Percentiles rank a stretch among this genome's conserved stretches.
Conservation (phyloP, 2,797 vertebrate species). For the Notolabrus celidotus region DNA sequence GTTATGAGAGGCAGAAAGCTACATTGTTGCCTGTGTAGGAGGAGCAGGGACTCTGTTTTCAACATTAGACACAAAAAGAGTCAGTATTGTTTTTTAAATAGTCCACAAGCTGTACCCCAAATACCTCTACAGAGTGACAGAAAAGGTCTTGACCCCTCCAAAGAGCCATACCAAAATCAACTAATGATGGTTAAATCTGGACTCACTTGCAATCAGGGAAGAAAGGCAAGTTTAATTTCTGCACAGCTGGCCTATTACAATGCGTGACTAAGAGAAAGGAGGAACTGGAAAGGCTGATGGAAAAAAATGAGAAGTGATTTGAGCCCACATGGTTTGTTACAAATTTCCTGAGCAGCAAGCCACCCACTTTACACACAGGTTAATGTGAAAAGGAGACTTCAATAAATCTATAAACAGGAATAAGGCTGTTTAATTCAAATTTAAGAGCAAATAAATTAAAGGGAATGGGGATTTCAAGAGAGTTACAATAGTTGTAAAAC, state of each 20-base stretch:
- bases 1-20: slow-evolving; percentile 29
- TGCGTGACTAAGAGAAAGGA: slow-evolving; percentile 15
- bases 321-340: slow-evolving; percentile 6
- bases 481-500: no score
- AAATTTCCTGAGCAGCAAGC: slow-evolving; percentile 14
- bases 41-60: slow-evolving; percentile 62
- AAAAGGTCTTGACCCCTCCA: slow-evolving; percentile 39
- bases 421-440: background rate
- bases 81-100: slow-evolving; percentile 25
- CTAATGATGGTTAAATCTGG: slow-evolving; percentile 36
- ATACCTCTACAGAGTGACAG: slow-evolving; percentile 26
- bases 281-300: slow-evolving; percentile 39
- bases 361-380: slow-evolving; percentile 27
- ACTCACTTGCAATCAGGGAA: slow-evolving; percentile 59
- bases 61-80: slow-evolving; percentile 47
- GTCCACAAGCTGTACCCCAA: slow-evolving; percentile 22
- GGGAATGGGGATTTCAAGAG: no score
- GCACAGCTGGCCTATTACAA: slow-evolving; percentile 60
- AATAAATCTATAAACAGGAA: background rate
- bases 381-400: slow-evolving; percentile 6
- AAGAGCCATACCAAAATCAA: slow-evolving; percentile 48
- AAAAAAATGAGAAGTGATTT: slow-evolving; percentile 20
- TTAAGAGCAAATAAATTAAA: slow-evolving; percentile 6
- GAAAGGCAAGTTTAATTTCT: slow-evolving; percentile 38
- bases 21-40: slow-evolving; percentile 63